Base-by-base conservation (phyloP, 2,113 vertebrate species). In the Notechis scutatus region DNA sequence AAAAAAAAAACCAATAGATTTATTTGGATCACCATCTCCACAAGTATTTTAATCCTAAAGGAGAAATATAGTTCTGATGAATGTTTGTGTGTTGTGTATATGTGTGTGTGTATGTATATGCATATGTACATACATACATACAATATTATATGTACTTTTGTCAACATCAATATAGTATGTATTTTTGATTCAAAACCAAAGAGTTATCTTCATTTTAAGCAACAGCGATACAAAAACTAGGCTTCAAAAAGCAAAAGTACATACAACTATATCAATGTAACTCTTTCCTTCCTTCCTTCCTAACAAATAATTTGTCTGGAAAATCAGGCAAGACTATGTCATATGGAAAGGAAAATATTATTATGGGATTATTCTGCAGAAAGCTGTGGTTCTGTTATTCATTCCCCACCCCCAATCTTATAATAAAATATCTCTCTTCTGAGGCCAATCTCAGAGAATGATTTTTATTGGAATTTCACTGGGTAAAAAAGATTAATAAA, bases 141-240 rank as follows among this genome's bases (percentile, higher is more conserved):
- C 57, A 88, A 18, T 42, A 57, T n/a, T 29, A 3, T 4, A 24
- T 88, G 1, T 87, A 50, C 5, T 34, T 87, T 50, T 87, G 12
- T 69, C 34, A 69, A 88, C 10, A 69, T 54, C 57, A 69, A 18
- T 42, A 57, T n/a, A 45, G 9, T 4, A 15, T 88, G 11, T 87
- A 50, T 2, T 34, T 87, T 50, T 87, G 85, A 26, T 87, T 26
- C 21, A 50, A 39, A 87, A 50, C 45, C 15, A 47, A 87, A 61
- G 69, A 5, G 15, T 29, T 85, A 15, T 2, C 55, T 57, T 57
- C 93, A 94, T 95, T 96, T 96, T 95, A 96, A 95, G 95, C 95
- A 95, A 92, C 59, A 95, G 94, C 94, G 93, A 94, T 94, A 92
- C 93, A 94, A 50, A 64, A 14, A 29, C 24, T 20, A 12, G 24